Evolutionary conservation across 2,113 vertebrate species (phyloP).

Genomic region (Nicator chloris): DNA sequence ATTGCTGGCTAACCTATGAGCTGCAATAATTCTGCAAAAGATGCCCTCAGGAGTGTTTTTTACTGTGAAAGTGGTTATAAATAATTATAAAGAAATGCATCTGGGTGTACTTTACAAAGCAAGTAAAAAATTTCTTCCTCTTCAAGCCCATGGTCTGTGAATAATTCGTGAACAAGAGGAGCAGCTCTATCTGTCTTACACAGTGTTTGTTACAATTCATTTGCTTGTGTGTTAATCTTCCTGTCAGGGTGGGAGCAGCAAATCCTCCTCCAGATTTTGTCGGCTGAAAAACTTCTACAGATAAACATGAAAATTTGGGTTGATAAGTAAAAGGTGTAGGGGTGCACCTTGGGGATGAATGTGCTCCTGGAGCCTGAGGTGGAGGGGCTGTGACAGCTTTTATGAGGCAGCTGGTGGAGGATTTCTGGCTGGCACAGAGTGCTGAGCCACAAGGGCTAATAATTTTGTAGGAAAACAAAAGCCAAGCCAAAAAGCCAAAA

Average conservation of each 20-base stretch:
- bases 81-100: background rate
- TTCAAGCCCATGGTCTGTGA: background rate
- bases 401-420: background rate
- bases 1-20: background rate
- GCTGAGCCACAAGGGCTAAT: background rate
- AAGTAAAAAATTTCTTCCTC: background rate
- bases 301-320: background rate
- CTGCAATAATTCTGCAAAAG: background rate
- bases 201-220: conserved; percentile 15
- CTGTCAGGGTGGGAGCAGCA: background rate
- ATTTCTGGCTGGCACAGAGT: background rate
- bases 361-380: accelerated
- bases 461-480: background rate
- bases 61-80: conserved; percentile 3
- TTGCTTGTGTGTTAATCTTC: conserved; percentile 23
- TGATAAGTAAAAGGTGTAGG: background rate
- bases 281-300: background rate
- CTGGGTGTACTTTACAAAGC: background rate
- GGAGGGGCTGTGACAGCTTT: background rate
- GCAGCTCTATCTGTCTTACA: conserved; percentile 38
- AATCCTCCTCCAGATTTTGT: background rate
- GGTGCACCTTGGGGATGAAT: background rate
- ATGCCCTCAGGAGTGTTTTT: background rate
- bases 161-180: conserved; percentile 27
- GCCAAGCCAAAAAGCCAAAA: background rate